These are phyloP conservation scores for Gorsachius magnificus DNA, from an alignment of 2,797 vertebrate species.

Conservation along the genomic window DNA sequence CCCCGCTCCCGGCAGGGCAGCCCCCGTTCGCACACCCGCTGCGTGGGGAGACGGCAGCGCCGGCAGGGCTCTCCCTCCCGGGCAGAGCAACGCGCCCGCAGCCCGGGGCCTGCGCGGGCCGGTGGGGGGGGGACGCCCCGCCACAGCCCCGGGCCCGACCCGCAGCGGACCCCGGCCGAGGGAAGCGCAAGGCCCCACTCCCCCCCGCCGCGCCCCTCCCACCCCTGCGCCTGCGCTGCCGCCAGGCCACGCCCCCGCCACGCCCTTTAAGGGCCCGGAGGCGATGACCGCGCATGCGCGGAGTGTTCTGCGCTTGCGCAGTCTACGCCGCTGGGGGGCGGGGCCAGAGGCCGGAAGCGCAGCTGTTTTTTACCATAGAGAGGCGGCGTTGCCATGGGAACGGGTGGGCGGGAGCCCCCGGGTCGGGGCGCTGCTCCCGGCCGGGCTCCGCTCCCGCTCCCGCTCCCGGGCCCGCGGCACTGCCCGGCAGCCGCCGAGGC, in stretches of 20 bases:
- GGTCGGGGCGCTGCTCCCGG: background rate
- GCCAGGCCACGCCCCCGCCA: accelerated
- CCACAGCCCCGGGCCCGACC: background rate
- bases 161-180: background rate
- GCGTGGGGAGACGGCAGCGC: too few species aligned
- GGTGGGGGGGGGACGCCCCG: too few species aligned
- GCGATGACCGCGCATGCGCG: background rate
- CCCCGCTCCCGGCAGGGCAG: too few species aligned
- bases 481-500: background rate
- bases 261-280: accelerated
- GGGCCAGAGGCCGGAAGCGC: background rate
- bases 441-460: too few species aligned
- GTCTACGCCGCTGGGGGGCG: background rate
- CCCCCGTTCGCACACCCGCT: background rate
- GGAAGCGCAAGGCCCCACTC: background rate
- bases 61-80: too few species aligned
- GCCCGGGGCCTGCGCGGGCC: background rate
- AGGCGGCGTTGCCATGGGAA: background rate
- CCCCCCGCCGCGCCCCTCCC: background rate
- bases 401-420: background rate
- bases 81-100: too few species aligned
- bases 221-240: background rate
- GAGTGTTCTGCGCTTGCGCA: background rate
- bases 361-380: background rate
- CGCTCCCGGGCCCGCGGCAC: too few species aligned